A percentile compares a stretch with the other conserved stretches of the same genome.
phyloP scores from a whole-genome alignment of 2,888 invertebrate species.

The Hanleya hanleyi region DNA sequence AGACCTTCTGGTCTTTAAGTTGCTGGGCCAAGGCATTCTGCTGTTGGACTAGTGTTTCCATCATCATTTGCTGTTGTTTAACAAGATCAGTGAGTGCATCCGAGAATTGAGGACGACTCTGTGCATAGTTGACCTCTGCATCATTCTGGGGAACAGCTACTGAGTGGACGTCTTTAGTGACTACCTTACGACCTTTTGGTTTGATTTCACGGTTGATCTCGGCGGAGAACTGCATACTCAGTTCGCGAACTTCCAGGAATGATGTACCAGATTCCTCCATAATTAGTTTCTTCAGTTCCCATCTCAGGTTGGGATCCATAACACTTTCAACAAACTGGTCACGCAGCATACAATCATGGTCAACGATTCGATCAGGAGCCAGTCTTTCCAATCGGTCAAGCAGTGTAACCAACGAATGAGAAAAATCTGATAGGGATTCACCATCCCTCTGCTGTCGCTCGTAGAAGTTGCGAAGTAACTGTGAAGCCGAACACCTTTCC shows the following conservation, averaged over 20 bases:
- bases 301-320: slow-evolving; percentile 56
- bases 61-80: not conserved
- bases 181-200: not conserved
- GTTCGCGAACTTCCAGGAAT: slow-evolving; percentile 41
- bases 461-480: not conserved
- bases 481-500: not conserved
- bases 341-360: not conserved
- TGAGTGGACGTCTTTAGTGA: not conserved
- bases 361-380: not conserved
- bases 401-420: not conserved
- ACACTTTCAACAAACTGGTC: slow-evolving; percentile 7
- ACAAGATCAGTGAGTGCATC: not conserved
- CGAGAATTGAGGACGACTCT: not conserved
- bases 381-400: not conserved
- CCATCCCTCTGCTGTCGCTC: not conserved
- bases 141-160: too few relatives aligned
- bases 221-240: not conserved
- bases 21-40: not conserved
- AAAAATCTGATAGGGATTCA: not conserved
- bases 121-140: not conserved
- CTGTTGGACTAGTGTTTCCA: not conserved
- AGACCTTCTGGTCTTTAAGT: not conserved
- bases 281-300: slow-evolving; percentile 72
- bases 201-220: not conserved
- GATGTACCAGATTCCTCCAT: slow-evolving; percentile 75